Conservation (phyloP, 2,888 invertebrate genomes). For the Caenorhabditis sp. region DNA sequence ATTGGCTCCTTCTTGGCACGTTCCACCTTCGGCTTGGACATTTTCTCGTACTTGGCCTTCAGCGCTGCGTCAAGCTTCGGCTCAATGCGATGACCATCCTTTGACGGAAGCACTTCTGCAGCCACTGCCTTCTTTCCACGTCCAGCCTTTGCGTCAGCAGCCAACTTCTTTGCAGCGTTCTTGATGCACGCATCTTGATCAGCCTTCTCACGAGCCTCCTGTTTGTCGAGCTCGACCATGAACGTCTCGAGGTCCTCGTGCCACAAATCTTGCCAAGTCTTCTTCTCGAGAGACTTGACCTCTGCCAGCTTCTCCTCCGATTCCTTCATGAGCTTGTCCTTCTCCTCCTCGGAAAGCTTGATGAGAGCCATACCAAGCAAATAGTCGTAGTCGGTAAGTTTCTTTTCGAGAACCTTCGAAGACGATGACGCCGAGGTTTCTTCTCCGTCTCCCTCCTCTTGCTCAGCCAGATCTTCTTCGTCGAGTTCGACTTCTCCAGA, state of each 20-base stretch:
- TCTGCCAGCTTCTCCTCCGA: slow-evolving; percentile 83
- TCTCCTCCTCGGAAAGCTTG: slow-evolving; percentile 83
- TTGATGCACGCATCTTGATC: slow-evolving; percentile 89
- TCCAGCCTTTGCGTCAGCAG: slow-evolving; percentile 69
- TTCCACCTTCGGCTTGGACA: slow-evolving; percentile 71
- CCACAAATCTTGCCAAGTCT: slow-evolving; percentile 91
- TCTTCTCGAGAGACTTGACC: slow-evolving; percentile 84
- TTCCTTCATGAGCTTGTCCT: slow-evolving; percentile 81
- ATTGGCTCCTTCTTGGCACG: slow-evolving; percentile 66
- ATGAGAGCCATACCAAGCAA: slow-evolving; percentile 90
- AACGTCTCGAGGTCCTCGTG: slow-evolving; percentile 90
- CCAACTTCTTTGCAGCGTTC: slow-evolving; percentile 77
- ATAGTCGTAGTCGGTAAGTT: slow-evolving; percentile 90
- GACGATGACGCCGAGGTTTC: slow-evolving; percentile 23
- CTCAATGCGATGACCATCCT: slow-evolving; percentile 74
- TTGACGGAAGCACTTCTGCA: slow-evolving; percentile 73
- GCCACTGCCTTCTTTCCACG: slow-evolving; percentile 62
- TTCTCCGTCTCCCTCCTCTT: slow-evolving; percentile 30
- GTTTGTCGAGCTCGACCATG: slow-evolving; percentile 77
- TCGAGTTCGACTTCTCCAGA: slow-evolving; percentile 60
- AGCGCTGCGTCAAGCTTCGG: slow-evolving; percentile 74
- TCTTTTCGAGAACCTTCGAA: slow-evolving; percentile 48
- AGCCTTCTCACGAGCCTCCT: slow-evolving; percentile 85
- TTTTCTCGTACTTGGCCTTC: slow-evolving; percentile 79
- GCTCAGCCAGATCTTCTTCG: slow-evolving; percentile 56